Evolutionary conservation across 2,797 vertebrate genomes (phyloP).

Genomic region (Gallirallus australis): DNA sequence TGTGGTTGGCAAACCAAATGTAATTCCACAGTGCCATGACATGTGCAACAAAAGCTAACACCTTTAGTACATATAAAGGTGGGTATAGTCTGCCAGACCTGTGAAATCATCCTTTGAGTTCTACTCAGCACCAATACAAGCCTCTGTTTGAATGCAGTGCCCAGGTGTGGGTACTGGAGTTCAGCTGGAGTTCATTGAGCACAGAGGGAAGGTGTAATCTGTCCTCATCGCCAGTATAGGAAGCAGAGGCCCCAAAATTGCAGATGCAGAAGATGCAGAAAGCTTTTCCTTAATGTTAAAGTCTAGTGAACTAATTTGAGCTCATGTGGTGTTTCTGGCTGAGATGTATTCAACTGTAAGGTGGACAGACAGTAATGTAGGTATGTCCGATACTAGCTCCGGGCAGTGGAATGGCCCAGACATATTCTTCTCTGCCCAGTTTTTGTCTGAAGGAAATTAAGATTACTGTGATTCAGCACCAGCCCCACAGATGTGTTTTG

Average conservation of each 20-base stretch:
- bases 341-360: neutral
- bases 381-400: neutral
- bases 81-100: neutral
- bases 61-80: neutral
- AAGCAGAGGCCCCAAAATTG: neutral
- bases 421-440: neutral
- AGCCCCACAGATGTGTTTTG: neutral
- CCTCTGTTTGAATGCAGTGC: neutral
- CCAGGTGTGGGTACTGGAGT: neutral
- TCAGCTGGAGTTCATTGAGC: neutral
- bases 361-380: neutral
- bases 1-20: neutral
- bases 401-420: neutral
- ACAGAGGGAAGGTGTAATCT: neutral
- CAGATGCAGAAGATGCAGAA: neutral
- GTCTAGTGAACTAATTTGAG: neutral
- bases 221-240: neutral
- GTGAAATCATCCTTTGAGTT: neutral
- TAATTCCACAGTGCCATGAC: neutral
- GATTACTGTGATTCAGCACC: neutral
- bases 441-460: constrained; percentile 9
- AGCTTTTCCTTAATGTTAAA: neutral
- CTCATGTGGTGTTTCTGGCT: neutral
- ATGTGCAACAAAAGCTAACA: neutral
- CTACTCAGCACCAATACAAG: neutral